A percentile compares a stretch with the other conserved stretches of the same genome.
These are phyloP conservation scores for Glossophaga mutica DNA, from an alignment of 2,797 vertebrate genomes.

Conservation along the genomic window DNA sequence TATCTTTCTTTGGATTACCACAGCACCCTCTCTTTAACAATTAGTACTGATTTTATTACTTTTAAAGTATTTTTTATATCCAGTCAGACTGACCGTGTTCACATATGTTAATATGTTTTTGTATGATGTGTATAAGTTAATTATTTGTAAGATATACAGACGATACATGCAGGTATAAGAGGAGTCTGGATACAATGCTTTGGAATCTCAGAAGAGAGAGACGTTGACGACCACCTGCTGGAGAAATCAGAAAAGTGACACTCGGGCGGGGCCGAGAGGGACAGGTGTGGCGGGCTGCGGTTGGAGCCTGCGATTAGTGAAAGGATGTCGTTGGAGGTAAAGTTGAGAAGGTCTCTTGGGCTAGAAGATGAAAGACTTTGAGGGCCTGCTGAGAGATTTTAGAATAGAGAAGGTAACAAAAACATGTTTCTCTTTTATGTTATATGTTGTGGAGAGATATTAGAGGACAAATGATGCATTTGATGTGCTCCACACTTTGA, in stretches of 20 bases:
- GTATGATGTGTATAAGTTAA: not conserved
- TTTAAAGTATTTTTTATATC: not conserved
- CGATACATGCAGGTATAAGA: not conserved
- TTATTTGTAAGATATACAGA: not conserved
- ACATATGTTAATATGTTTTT: constrained; percentile 6
- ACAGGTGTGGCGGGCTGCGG: not conserved
- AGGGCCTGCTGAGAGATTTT: not conserved
- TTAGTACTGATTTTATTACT: not conserved
- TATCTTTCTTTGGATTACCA: not conserved
- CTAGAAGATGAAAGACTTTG: not conserved
- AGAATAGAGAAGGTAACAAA: not conserved
- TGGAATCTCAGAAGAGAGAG: not conserved
- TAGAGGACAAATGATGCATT: not conserved
- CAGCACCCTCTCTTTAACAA: not conserved
- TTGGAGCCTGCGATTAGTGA: not conserved
- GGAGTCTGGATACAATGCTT: not conserved
- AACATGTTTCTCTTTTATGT: not conserved
- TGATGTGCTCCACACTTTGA: accelerated
- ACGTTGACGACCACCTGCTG: not conserved
- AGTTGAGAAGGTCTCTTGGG: not conserved
- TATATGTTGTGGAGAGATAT: not conserved
- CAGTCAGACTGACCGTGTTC: not conserved
- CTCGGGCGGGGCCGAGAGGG: not conserved
- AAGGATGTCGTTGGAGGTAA: not conserved
- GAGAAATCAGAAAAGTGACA: not conserved